phyloP scores from a whole-genome alignment of 2,797 vertebrate species.

The Salmo trutta region DNA sequence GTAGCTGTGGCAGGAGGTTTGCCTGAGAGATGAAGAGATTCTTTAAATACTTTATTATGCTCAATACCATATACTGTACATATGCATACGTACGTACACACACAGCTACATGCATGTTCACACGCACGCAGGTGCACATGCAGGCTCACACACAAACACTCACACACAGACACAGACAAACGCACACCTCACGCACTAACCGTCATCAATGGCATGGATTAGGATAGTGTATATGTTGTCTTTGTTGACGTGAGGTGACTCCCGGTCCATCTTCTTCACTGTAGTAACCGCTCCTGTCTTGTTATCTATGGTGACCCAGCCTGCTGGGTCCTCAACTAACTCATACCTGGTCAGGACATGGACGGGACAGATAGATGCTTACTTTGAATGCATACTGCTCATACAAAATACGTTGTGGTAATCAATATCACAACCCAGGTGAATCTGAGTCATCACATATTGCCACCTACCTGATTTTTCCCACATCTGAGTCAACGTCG shows the following conservation, averaged over 20 bases:
- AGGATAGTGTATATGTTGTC: constrained; percentile 69
- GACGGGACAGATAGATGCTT: background rate
- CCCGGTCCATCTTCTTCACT: constrained; percentile 73
- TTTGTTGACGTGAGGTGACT: constrained; percentile 71
- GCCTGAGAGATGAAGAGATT: constrained; percentile 57
- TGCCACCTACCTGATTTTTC: constrained; percentile 67
- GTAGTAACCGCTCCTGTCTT: constrained; percentile 75
- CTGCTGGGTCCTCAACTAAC: constrained; percentile 68
- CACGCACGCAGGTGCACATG: background rate
- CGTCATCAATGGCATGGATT: constrained; percentile 71
- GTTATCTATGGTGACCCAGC: constrained; percentile 75
- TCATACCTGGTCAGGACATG: constrained; percentile 63
- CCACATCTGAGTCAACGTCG: constrained; percentile 62
- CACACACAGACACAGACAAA: background rate
- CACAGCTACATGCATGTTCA: background rate
- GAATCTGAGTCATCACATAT: background rate
- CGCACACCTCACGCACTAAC: constrained; percentile 59
- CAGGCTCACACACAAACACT: background rate
- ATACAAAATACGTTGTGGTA: background rate
- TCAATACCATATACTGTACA: background rate
- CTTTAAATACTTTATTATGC: background rate
- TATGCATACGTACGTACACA: background rate
- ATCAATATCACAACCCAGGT: background rate
- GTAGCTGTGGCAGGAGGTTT: constrained; percentile 74
- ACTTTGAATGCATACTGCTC: background rate